phyloP scores from a whole-genome alignment of 2,797 vertebrate species.

The Moxostoma hubbsi region DNA sequence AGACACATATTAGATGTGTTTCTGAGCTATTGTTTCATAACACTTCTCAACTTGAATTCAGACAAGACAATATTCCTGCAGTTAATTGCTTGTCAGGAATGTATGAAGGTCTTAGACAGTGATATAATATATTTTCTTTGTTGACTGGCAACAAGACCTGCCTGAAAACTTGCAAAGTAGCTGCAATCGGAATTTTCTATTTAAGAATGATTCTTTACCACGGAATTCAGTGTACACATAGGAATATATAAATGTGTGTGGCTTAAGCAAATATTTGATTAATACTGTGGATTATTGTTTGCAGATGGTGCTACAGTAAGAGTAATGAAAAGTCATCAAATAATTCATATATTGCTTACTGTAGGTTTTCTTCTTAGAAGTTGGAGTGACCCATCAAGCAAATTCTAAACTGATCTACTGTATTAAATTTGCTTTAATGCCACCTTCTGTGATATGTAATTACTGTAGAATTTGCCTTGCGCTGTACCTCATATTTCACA shows the following conservation, averaged over 20 bases:
- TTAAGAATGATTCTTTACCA: slow-evolving; percentile 5
- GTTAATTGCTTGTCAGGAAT: slow-evolving; percentile 54
- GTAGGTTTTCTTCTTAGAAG: slow-evolving; percentile 11
- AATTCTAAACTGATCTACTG: slow-evolving; percentile 42
- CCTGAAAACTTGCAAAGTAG: slow-evolving; percentile 44
- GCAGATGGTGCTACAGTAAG: slow-evolving; percentile 7
- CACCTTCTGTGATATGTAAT: slow-evolving; percentile 50
- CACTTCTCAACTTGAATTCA: slow-evolving; percentile 48
- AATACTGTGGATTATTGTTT: slow-evolving; percentile 24
- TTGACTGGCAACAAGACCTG: slow-evolving; percentile 39
- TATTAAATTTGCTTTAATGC: slow-evolving; percentile 44
- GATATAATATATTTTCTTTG: slow-evolving; percentile 40
- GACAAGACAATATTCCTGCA: slow-evolving; percentile 50
- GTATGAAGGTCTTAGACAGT: slow-evolving; percentile 54
- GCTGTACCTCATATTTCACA: slow-evolving; percentile 62
- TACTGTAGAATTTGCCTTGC: slow-evolving; percentile 51
- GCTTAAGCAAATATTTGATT: not conserved
- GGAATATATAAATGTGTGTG: not conserved
- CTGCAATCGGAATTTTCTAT: not conserved
- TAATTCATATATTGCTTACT: slow-evolving; percentile 12
- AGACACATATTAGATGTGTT: slow-evolving; percentile 36
- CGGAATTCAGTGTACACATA: not conserved
- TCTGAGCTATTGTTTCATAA: slow-evolving; percentile 44
- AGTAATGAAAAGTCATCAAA: slow-evolving; percentile 42
- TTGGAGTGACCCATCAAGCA: slow-evolving; percentile 10